Base-by-base conservation (phyloP, 1,140 invertebrate species). In the Caenorhabditis elegans region DNA sequence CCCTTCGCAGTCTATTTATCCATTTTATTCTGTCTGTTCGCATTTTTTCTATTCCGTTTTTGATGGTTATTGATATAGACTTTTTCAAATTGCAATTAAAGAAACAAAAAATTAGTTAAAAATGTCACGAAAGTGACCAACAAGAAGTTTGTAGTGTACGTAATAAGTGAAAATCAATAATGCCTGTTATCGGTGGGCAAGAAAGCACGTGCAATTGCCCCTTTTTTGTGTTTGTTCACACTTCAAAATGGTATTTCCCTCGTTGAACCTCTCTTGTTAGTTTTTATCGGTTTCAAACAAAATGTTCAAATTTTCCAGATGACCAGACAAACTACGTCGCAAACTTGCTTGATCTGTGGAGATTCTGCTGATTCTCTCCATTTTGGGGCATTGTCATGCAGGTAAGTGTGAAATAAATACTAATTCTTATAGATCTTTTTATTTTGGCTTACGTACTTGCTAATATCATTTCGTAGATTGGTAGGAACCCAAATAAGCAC, bases 161-260 rank as follows among this genome's bases (percentile, higher is more conserved):
- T 19, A 65, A 65, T 24, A 65, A 65, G 15, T 65, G 26, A 65
- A 65, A 65, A 65, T 65, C 55, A 65, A 65, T 65, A 65, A 65
- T 26, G 24, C 55, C 31, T 65, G 55, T 65, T 65, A 65, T 65
- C 55, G 55, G 55, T 3, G 24, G n/a, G n/a, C n/a, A 34, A 65
- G 15, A n/a, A 31, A 65, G 31, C 55, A 65, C 55, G 55, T 65
- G 55, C 55, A 65, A 26, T 65, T 34, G n/a, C n/a, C 55, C 3
- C 15, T 31, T 60, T 28, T 65, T 22, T 65, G 4, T 65, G 8
- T 65, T 31, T 65, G 28, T 8, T 22, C 34, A n/a, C 24, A 34
- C 55, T 34, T 17, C 31, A 19, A 26, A 26, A 24, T 8, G 49
- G 13, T 15, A 19, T 26, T 34, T 65, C 17, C 24, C 8, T 17